Evolutionary conservation across 1,140 invertebrate species (phyloP).

Genomic region (Musca domestica): DNA sequence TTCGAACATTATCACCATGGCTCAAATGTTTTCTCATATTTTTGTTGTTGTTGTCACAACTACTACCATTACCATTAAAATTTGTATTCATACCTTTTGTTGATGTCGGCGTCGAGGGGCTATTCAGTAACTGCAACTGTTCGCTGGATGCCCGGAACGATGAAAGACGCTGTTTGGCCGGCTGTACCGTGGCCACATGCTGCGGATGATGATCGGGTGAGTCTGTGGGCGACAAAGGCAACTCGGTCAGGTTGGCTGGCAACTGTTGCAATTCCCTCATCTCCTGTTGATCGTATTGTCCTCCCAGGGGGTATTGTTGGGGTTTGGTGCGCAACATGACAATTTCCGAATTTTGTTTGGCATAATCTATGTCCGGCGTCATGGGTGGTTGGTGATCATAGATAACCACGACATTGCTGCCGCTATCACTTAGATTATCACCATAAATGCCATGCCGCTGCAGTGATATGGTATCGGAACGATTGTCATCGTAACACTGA

Average conservation of each 20-base stretch:
- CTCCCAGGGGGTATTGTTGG: conserved; percentile 28
- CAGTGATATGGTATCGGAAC: conserved; percentile 31
- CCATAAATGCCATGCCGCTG: conserved; percentile 40
- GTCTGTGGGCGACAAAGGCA: conserved; percentile 28
- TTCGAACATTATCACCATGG: conserved; percentile 16
- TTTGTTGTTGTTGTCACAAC: not conserved
- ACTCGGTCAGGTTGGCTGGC: conserved; percentile 37
- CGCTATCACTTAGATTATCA: conserved; percentile 35
- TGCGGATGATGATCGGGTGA: not conserved
- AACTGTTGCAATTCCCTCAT: conserved; percentile 48
- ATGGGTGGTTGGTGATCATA: conserved; percentile 51
- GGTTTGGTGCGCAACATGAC: conserved; percentile 50
- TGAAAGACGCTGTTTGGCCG: conserved; percentile 50
- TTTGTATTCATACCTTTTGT: conserved; percentile 23
- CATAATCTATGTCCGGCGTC: conserved; percentile 51
- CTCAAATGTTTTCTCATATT: not conserved
- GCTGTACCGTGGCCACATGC: conserved; percentile 47
- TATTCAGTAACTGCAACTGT: conserved; percentile 48
- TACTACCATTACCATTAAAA: not conserved
- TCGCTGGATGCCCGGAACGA: conserved; percentile 50
- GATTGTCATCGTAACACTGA: conserved; percentile 21
- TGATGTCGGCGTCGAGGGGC: conserved; percentile 31
- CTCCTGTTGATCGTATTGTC: conserved; percentile 37
- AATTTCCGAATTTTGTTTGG: conserved; percentile 52
- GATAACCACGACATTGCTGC: conserved; percentile 48